phyloP scores from a whole-genome alignment of 2,888 invertebrate genomes.

The Conus canariensis region DNA sequence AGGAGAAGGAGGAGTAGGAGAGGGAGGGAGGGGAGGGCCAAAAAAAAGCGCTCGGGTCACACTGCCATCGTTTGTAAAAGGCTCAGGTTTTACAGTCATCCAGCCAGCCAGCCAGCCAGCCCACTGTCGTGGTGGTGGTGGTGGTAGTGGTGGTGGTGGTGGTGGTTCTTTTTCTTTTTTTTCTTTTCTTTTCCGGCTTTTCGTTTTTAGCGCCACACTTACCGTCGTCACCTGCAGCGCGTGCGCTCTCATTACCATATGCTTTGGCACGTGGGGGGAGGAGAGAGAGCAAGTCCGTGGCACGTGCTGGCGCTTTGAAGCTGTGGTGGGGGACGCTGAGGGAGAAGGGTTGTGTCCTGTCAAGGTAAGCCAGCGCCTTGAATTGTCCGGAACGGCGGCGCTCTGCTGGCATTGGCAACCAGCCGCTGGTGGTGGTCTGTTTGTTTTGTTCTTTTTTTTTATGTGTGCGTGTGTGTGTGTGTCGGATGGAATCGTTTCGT shows the following conservation, averaged over 20 bases:
- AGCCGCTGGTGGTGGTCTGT: too few relatives aligned
- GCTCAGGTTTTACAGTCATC: not conserved
- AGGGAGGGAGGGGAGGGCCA: not conserved
- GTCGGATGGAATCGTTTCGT: conserved; percentile 15
- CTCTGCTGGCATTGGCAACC: not conserved
- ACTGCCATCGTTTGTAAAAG: conserved; percentile 4
- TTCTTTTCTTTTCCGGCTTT: not conserved
- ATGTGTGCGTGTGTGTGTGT: not conserved
- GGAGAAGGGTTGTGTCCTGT: too few relatives aligned
- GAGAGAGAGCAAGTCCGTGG: not conserved
- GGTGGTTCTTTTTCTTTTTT: not conserved
- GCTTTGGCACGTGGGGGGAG: conserved; percentile 11
- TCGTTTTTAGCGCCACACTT: conserved; percentile 33
- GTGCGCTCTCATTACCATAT: conserved; percentile 19
- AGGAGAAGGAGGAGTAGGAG: not conserved
- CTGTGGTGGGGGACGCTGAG: not conserved
- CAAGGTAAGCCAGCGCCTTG: not conserved
- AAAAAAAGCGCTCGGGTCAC: not conserved
- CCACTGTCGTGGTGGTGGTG: not conserved
- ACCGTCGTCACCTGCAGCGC: conserved; percentile 39
- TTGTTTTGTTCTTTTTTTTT: not conserved
- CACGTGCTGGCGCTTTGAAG: conserved; percentile 22
- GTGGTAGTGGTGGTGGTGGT: too few relatives aligned
- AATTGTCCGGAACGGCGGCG: not conserved
- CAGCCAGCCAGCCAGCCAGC: not conserved